Evolutionary conservation across 2,797 vertebrate genomes (phyloP).

Genomic region (Acanthopagrus latus): DNA sequence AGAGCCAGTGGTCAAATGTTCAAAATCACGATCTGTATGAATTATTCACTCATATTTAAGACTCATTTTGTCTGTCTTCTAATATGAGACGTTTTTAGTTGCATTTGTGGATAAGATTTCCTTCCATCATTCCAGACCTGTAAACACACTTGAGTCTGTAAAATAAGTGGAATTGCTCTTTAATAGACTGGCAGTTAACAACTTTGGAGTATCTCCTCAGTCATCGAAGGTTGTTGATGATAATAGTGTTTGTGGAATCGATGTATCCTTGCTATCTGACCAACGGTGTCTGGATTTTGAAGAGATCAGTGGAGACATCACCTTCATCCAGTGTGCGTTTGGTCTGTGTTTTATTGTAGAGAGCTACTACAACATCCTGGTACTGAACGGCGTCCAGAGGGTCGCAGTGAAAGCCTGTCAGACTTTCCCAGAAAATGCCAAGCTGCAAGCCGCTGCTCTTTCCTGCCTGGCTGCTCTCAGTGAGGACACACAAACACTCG

Average conservation of each 20-base stretch:
- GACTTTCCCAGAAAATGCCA: constrained; percentile 86
- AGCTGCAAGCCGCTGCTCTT: constrained; percentile 89
- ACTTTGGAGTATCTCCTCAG: constrained; percentile 3
- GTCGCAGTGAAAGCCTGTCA: constrained; percentile 88
- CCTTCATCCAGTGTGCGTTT: background rate
- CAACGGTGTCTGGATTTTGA: constrained; percentile 22
- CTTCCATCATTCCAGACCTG: background rate
- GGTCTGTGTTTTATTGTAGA: constrained; percentile 76
- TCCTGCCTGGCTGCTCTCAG: constrained; percentile 93
- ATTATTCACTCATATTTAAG: background rate
- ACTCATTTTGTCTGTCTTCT: background rate
- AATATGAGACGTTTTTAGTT: background rate
- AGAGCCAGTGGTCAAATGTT: constrained; percentile 53
- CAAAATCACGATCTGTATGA: background rate
- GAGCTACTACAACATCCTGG: constrained; percentile 95
- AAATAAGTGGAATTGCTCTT: background rate
- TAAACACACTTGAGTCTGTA: background rate
- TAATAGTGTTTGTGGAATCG: constrained; percentile 37
- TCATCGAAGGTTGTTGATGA: constrained; percentile 15
- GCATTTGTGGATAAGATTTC: background rate
- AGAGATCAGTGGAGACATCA: background rate
- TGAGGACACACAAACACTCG: constrained; percentile 79
- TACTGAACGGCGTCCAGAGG: constrained; percentile 92
- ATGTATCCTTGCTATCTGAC: background rate
- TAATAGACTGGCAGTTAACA: constrained; percentile 5